phyloP scores from a whole-genome alignment of 2,888 invertebrate species.

The Torymus auratus region DNA sequence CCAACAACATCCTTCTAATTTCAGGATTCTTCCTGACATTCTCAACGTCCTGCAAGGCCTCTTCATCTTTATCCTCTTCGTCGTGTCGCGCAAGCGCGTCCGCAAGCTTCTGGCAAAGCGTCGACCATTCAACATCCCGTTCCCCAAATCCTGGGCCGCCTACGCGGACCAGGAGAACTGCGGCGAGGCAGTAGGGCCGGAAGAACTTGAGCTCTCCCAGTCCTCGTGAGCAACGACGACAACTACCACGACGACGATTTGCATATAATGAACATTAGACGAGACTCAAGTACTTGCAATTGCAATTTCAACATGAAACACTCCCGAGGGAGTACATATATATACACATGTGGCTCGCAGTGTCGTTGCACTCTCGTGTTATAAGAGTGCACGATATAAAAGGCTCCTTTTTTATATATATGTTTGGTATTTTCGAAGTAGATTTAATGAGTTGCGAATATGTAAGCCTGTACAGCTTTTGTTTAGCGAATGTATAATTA shows the following conservation, averaged over 20 bases:
- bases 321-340: too few species aligned
- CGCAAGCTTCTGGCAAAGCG: slow-evolving; percentile 75
- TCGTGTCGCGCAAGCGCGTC: slow-evolving; percentile 77
- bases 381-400: too few species aligned
- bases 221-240: slow-evolving; percentile 51
- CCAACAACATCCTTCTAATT: not conserved
- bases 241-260: not conserved
- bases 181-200: slow-evolving; percentile 64
- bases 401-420: too few species aligned
- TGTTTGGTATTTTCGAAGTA: too few species aligned
- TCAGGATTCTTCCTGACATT: slow-evolving; percentile 75
- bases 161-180: slow-evolving; percentile 72
- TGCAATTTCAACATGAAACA: too few species aligned
- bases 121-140: slow-evolving; percentile 70
- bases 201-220: slow-evolving; percentile 71
- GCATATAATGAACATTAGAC: not conserved
- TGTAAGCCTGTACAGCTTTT: too few species aligned
- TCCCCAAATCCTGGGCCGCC: slow-evolving; percentile 74
- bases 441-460: too few species aligned
- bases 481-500: too few species aligned
- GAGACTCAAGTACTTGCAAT: too few species aligned
- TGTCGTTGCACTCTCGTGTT: too few species aligned
- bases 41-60: slow-evolving; percentile 76
- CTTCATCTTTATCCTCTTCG: slow-evolving; percentile 75
- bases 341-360: too few species aligned